A percentile compares a stretch with the other conserved stretches of the same genome.
Conservation (phyloP, 2,888 invertebrate genomes). For the Diogma glabrata region DNA sequence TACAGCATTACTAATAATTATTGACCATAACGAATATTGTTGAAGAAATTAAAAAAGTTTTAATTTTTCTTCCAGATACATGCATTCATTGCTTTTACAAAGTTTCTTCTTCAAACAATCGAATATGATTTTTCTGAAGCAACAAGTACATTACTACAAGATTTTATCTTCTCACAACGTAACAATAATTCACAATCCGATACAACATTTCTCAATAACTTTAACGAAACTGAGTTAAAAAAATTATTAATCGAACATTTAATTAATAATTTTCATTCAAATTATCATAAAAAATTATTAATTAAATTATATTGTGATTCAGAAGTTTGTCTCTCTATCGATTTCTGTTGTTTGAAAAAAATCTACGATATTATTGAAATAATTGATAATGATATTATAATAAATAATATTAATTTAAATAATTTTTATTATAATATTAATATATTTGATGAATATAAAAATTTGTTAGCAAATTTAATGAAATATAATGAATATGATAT, state of each 20-base stretch:
- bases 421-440: constrained; percentile 16
- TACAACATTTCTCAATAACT: constrained; percentile 6
- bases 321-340: constrained; percentile 38
- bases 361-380: constrained; percentile 47
- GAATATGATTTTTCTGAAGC: constrained; percentile 39
- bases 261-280: constrained; percentile 48
- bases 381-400: constrained; percentile 34
- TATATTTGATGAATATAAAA: constrained; percentile 34
- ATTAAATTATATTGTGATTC: constrained; percentile 45
- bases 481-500: constrained; percentile 37
- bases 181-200: constrained; percentile 20
- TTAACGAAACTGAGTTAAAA: neutral
- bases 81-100: constrained; percentile 46
- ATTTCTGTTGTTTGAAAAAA: constrained; percentile 37
- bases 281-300: constrained; percentile 50
- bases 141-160: constrained; percentile 31
- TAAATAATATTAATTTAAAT: constrained; percentile 18
- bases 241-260: constrained; percentile 43
- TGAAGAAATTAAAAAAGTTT: too few species aligned
- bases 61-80: constrained; percentile 43
- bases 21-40: too few species aligned
- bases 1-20: neutral
- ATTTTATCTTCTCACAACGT: constrained; percentile 19
- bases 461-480: constrained; percentile 38
- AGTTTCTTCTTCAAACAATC: constrained; percentile 45